Conservation (phyloP, 1,140 invertebrate species). For the Bicyclus anynana region DNA sequence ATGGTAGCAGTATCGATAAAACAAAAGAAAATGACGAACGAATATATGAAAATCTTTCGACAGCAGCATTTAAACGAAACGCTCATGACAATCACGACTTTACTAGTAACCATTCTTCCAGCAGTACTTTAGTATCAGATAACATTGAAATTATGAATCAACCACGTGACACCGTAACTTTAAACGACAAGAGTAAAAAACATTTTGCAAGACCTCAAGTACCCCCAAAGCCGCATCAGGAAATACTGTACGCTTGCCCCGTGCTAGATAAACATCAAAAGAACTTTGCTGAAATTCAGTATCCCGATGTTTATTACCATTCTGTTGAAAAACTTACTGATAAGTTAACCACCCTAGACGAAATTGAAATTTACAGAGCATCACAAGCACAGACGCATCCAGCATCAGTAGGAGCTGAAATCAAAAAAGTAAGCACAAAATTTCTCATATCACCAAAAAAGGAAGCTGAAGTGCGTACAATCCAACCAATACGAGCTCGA, state of each 20-base stretch:
- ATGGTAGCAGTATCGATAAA: conserved; percentile 28
- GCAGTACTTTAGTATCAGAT: conserved; percentile 63
- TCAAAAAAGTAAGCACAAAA: conserved; percentile 69
- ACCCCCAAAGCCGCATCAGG: conserved; percentile 52
- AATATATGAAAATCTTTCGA: conserved; percentile 63
- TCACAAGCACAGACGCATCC: conserved; percentile 50
- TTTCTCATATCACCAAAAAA: conserved; percentile 73
- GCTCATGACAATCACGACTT: conserved; percentile 35
- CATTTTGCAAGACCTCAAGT: conserved; percentile 60
- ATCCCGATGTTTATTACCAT: conserved; percentile 67
- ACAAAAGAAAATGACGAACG: conserved; percentile 36
- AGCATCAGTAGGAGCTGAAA: conserved; percentile 67
- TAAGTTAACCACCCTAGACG: conserved; percentile 49
- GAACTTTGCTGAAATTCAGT: conserved; percentile 27
- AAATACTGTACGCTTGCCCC: conserved; percentile 27
- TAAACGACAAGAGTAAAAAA: conserved; percentile 7
- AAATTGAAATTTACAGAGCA: conserved; percentile 61
- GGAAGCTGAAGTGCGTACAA: conserved; percentile 67
- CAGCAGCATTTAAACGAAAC: conserved; percentile 23
- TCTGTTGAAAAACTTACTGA: conserved; percentile 57
- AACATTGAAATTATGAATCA: conserved; percentile 38
- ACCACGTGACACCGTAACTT: conserved; percentile 10
- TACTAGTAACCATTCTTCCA: conserved; percentile 54
- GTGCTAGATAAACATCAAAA: conserved; percentile 10
- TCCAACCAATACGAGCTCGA: conserved; percentile 63